Evolutionary conservation across 2,797 vertebrate species (phyloP).

Genomic region (Cyprinodon diabolis): DNA sequence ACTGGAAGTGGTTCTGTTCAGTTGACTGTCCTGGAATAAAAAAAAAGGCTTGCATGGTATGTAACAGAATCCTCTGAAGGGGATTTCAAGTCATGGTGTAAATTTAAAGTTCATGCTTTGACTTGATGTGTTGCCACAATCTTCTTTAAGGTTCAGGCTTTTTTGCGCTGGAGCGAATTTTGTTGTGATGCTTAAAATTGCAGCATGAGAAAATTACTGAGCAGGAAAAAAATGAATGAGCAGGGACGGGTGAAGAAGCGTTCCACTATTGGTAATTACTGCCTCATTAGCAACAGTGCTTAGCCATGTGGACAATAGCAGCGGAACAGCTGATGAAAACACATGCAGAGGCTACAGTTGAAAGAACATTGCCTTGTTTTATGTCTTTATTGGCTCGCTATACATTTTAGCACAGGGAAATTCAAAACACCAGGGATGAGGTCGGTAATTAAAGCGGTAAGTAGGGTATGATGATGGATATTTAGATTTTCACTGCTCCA

Average conservation of each 20-base stretch:
- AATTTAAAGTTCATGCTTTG: constrained; percentile 56
- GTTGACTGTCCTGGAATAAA: neutral
- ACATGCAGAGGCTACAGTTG: constrained; percentile 77
- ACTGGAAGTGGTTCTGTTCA: neutral
- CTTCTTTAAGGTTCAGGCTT: constrained; percentile 57
- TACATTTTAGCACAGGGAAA: constrained; percentile 50
- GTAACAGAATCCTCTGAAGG: constrained; percentile 32
- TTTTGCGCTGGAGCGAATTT: constrained; percentile 72
- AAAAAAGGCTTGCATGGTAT: too few species aligned
- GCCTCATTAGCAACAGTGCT: constrained; percentile 79
- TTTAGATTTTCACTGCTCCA: constrained; percentile 19
- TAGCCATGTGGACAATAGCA: constrained; percentile 79
- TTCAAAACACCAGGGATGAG: constrained; percentile 64
- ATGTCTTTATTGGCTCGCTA: constrained; percentile 74
- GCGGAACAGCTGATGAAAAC: constrained; percentile 79
- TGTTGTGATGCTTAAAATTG: constrained; percentile 77
- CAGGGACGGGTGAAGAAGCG: constrained; percentile 74
- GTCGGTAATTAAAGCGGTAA: constrained; percentile 65
- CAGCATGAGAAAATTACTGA: constrained; percentile 75
- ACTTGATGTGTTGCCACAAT: constrained; percentile 48
- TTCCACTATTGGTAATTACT: constrained; percentile 79
- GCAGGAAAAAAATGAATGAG: constrained; percentile 46
- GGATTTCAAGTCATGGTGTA: constrained; percentile 34
- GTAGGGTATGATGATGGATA: constrained; percentile 47
- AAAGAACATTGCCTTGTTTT: constrained; percentile 71